Conservation (phyloP, 2,888 invertebrate species). For the Cryptops parisi region DNA sequence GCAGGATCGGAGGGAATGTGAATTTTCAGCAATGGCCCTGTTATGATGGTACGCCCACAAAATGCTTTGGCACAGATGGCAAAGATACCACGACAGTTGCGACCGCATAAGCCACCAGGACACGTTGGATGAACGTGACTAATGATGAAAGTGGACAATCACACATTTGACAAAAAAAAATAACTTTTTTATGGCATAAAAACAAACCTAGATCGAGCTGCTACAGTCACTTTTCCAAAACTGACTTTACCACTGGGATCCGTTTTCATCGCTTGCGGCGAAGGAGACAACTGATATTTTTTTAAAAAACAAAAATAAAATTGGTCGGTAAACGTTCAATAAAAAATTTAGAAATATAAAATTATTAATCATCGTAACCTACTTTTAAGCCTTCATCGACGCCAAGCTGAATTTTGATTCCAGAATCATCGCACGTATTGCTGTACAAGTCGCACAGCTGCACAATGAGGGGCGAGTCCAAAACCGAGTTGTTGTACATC, state of each 20-base stretch:
- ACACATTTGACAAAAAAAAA: not conserved
- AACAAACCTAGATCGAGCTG: constrained; percentile 19
- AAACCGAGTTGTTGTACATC: constrained; percentile 26
- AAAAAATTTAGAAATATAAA: not conserved
- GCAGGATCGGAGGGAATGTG: constrained; percentile 28
- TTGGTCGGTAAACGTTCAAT: not conserved
- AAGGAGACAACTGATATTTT: constrained; percentile 24
- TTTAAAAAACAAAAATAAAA: not conserved
- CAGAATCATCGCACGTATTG: constrained; percentile 24
- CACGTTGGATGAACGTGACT: constrained; percentile 12
- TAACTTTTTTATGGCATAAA: not conserved
- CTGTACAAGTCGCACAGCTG: constrained; percentile 28
- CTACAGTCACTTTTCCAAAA: constrained; percentile 27
- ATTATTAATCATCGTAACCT: not conserved
- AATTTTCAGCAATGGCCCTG: constrained; percentile 27
- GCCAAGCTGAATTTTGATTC: constrained; percentile 27
- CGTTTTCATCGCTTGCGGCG: constrained; percentile 25
- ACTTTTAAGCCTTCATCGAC: constrained; percentile 29
- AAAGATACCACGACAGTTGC: constrained; percentile 26
- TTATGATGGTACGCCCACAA: constrained; percentile 21
- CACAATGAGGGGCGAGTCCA: constrained; percentile 25
- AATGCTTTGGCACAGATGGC: constrained; percentile 30
- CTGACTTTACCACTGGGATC: constrained; percentile 27
- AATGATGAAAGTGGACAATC: not conserved
- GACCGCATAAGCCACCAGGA: constrained; percentile 9